These are phyloP conservation scores for Artibeus lituratus DNA, from an alignment of 2,797 vertebrate species.

Conservation along the genomic window DNA sequence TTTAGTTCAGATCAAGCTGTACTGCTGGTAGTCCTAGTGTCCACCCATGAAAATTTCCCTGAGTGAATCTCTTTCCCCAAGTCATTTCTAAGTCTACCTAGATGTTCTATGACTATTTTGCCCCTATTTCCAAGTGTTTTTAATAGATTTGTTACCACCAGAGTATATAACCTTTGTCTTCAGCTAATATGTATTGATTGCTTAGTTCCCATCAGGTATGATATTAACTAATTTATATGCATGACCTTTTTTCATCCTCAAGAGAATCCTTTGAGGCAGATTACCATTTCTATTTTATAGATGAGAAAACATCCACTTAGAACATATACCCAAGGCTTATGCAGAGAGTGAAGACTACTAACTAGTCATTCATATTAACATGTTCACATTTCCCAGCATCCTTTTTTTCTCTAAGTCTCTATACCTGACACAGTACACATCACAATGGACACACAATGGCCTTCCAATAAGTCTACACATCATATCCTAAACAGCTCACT, in stretches of 20 bases:
- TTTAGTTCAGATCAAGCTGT: background rate
- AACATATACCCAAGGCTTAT: slow-evolving; percentile 14
- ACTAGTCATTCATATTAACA: background rate
- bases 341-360: background rate
- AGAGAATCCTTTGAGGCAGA: background rate
- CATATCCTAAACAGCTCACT: background rate
- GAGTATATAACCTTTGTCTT: background rate
- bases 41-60: background rate
- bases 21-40: background rate
- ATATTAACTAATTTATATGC: background rate
- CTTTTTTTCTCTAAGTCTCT: background rate
- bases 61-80: background rate
- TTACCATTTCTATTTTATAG: background rate
- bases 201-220: background rate
- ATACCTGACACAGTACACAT: background rate
- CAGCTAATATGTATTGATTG: background rate
- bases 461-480: background rate
- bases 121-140: background rate
- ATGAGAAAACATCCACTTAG: background rate
- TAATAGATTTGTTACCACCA: background rate
- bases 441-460: background rate
- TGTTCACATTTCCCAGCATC: background rate
- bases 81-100: background rate
- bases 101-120: background rate
- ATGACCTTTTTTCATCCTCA: background rate